Percentiles rank a stretch among this genome's conserved stretches.
These are phyloP conservation scores for Sterrhoptilus dennistouni DNA, from an alignment of 2,113 vertebrate genomes.

Conservation along the genomic window DNA sequence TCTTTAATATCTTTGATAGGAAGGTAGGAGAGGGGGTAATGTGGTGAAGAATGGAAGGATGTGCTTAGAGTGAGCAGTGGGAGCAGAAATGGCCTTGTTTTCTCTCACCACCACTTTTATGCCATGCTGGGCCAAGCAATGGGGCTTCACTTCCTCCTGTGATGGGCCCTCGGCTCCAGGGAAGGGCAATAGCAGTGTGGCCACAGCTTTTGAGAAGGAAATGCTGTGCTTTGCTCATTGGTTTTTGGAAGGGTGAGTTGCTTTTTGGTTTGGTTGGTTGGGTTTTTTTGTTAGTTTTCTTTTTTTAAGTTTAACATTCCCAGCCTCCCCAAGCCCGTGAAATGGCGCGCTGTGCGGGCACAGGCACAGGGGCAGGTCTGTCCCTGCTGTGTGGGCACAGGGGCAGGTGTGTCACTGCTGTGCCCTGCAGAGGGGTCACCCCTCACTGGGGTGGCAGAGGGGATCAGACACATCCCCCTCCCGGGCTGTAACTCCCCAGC, in stretches of 20 bases:
- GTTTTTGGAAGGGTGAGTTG: neutral
- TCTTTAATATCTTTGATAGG: neutral
- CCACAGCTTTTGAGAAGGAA: neutral
- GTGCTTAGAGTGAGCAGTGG: neutral
- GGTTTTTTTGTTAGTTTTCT: neutral
- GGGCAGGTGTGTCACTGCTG: accelerated
- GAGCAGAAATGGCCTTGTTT: neutral
- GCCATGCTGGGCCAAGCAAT: neutral
- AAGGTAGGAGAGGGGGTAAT: neutral
- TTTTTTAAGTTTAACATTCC: neutral
- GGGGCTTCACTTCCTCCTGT: neutral
- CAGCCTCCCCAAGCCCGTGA: neutral
- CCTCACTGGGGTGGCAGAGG: neutral
- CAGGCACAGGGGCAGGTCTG: too few species aligned
- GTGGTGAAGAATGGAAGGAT: neutral
- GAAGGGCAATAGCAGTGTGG: neutral
- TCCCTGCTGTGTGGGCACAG: too few species aligned
- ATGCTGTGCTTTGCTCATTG: neutral
- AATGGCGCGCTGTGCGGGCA: too few species aligned
- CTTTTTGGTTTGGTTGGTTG: neutral
- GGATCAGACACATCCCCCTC: neutral
- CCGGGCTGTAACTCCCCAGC: neutral
- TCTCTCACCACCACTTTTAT: neutral
- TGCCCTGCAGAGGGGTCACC: neutral
- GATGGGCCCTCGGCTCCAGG: neutral